phyloP scores from a whole-genome alignment of 2,113 vertebrate species.

The Embiotoca jacksoni region DNA sequence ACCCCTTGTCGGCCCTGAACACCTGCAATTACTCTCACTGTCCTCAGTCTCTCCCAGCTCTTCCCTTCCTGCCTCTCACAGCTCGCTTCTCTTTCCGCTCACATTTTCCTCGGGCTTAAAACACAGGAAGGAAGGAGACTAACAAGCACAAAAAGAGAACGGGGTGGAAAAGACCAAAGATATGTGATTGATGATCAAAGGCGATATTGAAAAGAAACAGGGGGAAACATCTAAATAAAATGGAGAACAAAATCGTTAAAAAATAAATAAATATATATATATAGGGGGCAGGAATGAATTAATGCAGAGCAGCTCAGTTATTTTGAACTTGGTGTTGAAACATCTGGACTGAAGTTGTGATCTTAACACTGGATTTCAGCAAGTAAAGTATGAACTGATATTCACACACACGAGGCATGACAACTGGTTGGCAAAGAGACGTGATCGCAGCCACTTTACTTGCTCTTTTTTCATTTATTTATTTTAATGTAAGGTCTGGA shows the following conservation, averaged over 20 bases:
- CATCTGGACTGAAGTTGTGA: not conserved
- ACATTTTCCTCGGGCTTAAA: conserved; percentile 44
- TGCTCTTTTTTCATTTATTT: not conserved
- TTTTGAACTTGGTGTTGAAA: not conserved
- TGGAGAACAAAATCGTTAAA: not conserved
- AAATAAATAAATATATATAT: not conserved
- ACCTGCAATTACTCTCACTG: conserved; percentile 74
- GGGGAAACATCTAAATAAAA: not conserved
- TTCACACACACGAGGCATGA: not conserved
- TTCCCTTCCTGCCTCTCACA: conserved; percentile 21
- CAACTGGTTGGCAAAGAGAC: not conserved
- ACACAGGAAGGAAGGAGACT: conserved; percentile 17
- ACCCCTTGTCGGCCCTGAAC: conserved; percentile 68
- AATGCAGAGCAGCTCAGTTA: not conserved
- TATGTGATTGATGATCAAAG: conserved; percentile 40
- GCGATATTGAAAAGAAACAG: conserved; percentile 11
- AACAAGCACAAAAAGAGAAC: conserved; percentile 35
- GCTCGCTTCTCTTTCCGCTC: conserved; percentile 44
- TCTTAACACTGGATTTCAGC: not conserved
- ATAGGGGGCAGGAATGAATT: no score
- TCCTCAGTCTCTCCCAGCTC: conserved; percentile 51
- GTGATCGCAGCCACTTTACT: not conserved
- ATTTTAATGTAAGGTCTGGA: not conserved
- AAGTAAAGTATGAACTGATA: not conserved
- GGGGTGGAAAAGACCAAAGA: conserved; percentile 10